These are phyloP conservation scores for Triplophysa tibetana DNA, from an alignment of 2,113 vertebrate species.

Conservation along the genomic window DNA sequence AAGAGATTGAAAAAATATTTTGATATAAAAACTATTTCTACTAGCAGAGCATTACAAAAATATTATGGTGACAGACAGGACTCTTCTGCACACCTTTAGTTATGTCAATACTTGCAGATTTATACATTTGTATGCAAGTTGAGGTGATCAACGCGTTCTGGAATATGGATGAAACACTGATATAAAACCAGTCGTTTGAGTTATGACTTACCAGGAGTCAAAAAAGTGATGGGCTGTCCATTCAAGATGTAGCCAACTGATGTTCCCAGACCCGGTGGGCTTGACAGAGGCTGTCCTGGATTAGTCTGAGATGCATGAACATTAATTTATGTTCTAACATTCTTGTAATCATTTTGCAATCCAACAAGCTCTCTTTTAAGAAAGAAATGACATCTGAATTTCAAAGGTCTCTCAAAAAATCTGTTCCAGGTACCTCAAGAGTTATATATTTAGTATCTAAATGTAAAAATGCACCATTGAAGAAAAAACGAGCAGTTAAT, in stretches of 20 bases:
- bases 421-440: too few relatives aligned
- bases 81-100: not conserved
- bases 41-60: not conserved
- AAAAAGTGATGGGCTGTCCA: constrained; percentile 80
- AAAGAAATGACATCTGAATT: not conserved
- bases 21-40: not conserved
- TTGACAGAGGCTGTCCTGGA: constrained; percentile 7
- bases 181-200: not conserved
- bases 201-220: constrained; percentile 71
- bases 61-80: not conserved
- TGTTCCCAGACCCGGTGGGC: constrained; percentile 64
- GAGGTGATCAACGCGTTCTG: not conserved
- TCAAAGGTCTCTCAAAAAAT: too few relatives aligned
- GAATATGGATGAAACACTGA: constrained; percentile 13
- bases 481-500: constrained; percentile 58
- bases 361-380: not conserved
- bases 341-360: not conserved
- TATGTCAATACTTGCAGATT: not conserved
- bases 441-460: not conserved
- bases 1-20: not conserved
- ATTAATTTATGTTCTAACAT: not conserved
- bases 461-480: not conserved
- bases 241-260: constrained; percentile 83
- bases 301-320: constrained; percentile 1
- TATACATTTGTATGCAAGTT: not conserved